A percentile compares a stretch with the other conserved stretches of the same genome.
Conservation (phyloP, 37 sponge, comb jelly and placozoan species). For the Corticium candelabrum region DNA sequence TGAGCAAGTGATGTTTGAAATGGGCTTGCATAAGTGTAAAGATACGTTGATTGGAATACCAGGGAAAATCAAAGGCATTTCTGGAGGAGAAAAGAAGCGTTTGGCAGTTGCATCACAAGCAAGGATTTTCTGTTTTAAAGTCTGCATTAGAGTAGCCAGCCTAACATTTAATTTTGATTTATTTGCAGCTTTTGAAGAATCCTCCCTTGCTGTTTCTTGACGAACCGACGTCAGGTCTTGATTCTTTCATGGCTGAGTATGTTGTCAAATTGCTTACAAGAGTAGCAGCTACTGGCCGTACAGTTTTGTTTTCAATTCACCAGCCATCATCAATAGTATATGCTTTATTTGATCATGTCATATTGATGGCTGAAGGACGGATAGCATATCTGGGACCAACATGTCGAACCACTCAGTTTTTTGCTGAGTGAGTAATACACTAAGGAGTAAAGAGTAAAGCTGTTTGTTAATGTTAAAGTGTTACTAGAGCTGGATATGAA, state of each 20-base stretch:
- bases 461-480: too few relatives aligned
- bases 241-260: slow-evolving; percentile 40
- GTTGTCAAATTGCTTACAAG: slow-evolving; percentile 23
- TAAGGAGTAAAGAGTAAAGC: too few relatives aligned
- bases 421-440: too few relatives aligned
- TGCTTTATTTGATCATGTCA: slow-evolving; percentile 26
- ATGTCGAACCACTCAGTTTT: too few relatives aligned
- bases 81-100: slow-evolving; percentile 44
- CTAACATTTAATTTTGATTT: background rate
- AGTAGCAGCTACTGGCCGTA: slow-evolving; percentile 31
- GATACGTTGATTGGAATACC: slow-evolving; percentile 24
- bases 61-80: slow-evolving; percentile 29
- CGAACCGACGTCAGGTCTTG: slow-evolving; percentile 48
- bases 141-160: background rate
- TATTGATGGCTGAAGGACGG: background rate
- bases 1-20: background rate
- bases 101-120: slow-evolving; percentile 34
- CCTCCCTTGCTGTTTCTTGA: slow-evolving; percentile 43
- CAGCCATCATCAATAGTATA: slow-evolving; percentile 50
- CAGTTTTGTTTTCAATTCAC: slow-evolving; percentile 45
- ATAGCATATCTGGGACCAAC: background rate
- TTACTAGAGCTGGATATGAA: slow-evolving; percentile 10
- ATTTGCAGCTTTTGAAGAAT: slow-evolving; percentile 14
- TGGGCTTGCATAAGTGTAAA: slow-evolving; percentile 33
- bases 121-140: too few relatives aligned